phyloP scores from a whole-genome alignment of 2,113 vertebrate species.

The Connochaetes taurinus region DNA sequence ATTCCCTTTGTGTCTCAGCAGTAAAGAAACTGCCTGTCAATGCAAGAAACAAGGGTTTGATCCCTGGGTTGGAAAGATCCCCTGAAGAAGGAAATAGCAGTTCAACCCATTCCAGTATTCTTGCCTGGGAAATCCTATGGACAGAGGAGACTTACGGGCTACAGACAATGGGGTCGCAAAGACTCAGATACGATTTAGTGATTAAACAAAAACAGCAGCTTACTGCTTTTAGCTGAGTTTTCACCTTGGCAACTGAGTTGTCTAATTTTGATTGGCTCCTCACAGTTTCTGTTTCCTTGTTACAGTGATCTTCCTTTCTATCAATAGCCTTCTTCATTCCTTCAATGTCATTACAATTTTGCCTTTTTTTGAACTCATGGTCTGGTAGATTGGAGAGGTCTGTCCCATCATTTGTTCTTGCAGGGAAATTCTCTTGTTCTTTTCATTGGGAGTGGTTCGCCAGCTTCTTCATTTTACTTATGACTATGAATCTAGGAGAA shows the following conservation, averaged over 20 bases:
- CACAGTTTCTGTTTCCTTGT: neutral
- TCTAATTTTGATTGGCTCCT: neutral
- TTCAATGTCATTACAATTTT: neutral
- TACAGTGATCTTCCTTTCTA: neutral
- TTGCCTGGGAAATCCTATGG: neutral
- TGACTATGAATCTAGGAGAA: neutral
- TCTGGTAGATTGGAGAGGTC: neutral
- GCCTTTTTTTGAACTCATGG: neutral
- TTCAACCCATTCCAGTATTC: neutral
- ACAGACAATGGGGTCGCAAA: neutral
- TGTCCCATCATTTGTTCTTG: neutral
- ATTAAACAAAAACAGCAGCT: neutral
- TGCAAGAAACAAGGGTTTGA: neutral
- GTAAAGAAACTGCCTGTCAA: neutral
- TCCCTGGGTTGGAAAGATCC: neutral
- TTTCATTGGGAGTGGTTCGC: neutral
- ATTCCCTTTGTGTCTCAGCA: neutral
- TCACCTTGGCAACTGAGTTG: neutral
- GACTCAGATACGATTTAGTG: neutral
- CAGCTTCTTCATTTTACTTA: neutral
- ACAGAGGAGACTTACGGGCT: neutral
- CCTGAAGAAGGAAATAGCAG: neutral
- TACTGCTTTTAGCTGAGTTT: neutral
- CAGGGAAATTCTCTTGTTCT: neutral
- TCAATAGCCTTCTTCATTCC: neutral